These are phyloP conservation scores for Dasyurus viverrinus DNA, from an alignment of 2,113 vertebrate species.

Conservation along the genomic window DNA sequence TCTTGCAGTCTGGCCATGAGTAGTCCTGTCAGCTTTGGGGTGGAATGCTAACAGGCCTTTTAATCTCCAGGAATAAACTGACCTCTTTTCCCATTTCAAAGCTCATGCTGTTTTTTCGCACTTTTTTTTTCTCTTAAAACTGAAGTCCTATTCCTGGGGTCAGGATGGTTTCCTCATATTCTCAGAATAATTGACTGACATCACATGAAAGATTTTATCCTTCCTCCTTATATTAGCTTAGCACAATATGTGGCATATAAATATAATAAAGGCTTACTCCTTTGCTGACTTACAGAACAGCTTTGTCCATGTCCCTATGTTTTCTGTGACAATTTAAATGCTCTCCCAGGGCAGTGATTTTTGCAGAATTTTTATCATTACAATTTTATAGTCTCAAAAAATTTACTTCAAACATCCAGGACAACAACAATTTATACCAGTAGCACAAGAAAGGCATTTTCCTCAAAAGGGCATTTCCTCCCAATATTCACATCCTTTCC, in stretches of 20 bases:
- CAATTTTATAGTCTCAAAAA: not conserved
- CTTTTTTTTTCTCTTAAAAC: not conserved
- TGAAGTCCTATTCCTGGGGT: not conserved
- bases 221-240: not conserved
- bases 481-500: not conserved
- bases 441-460: not conserved
- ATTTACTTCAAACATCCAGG: not conserved
- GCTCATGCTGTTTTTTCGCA: not conserved
- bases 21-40: not conserved
- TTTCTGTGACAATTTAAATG: not conserved
- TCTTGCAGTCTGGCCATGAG: not conserved
- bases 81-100: not conserved
- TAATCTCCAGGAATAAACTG: not conserved
- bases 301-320: not conserved
- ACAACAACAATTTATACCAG: not conserved
- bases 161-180: not conserved
- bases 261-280: not conserved
- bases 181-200: not conserved
- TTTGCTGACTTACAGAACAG: not conserved
- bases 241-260: not conserved
- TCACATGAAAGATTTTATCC: not conserved
- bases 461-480: not conserved
- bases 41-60: not conserved
- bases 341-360: not conserved
- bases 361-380: not conserved